These are phyloP conservation scores for Hemibagrus guttatus DNA, from an alignment of 2,797 vertebrate genomes.

Conservation along the genomic window DNA sequence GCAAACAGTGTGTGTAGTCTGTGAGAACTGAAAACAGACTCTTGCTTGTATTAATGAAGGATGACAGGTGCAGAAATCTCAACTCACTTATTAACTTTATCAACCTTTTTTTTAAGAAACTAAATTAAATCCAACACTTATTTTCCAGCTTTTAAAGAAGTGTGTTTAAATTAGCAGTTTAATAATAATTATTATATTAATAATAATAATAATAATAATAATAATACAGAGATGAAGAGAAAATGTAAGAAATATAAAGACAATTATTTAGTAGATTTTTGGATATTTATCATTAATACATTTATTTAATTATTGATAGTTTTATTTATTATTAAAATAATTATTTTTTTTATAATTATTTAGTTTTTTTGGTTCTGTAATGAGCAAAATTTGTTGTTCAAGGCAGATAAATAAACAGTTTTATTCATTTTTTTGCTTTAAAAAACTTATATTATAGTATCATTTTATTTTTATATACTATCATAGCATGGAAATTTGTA, in stretches of 20 bases:
- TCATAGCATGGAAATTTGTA: not conserved
- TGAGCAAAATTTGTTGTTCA: not conserved
- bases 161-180: not conserved
- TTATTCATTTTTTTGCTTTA: not conserved
- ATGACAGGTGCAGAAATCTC: constrained; percentile 36
- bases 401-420: not conserved
- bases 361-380: not conserved
- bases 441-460: too few relatives aligned
- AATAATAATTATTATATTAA: too few relatives aligned
- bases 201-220: too few relatives aligned
- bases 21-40: constrained; percentile 42
- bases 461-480: too few relatives aligned
- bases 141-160: too few relatives aligned
- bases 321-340: too few relatives aligned
- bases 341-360: not conserved
- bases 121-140: not conserved
- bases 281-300: too few relatives aligned
- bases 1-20: constrained; percentile 36
- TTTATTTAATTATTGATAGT: too few relatives aligned
- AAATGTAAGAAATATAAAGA: too few relatives aligned
- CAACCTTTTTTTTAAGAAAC: not conserved
- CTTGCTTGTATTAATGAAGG: constrained; percentile 16
- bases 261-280: too few relatives aligned
- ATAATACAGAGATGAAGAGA: too few relatives aligned
- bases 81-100: not conserved